Evolutionary conservation across 2,797 vertebrate genomes (phyloP), one percentile per base, ranked within the genome.

Genomic region (Limnodromus scolopaceus): DNA sequence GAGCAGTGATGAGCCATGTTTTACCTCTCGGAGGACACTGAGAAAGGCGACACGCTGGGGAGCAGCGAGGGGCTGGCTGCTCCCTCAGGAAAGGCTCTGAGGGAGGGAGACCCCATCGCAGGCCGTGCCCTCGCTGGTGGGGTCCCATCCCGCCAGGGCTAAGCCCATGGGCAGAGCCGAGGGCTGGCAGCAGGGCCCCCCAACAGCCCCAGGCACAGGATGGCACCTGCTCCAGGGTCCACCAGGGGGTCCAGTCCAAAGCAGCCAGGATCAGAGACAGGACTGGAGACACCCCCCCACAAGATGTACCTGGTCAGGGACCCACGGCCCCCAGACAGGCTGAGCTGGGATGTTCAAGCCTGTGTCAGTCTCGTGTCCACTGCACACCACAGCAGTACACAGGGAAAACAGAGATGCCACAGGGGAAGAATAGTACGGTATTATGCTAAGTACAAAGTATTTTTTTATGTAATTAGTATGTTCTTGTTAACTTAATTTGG

Each of bases 31-130:
- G 45, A 75, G 25, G 36, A 75, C 43, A 36, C 27, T 39, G 27
- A 58, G 27, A 20, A 71, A 49, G 76, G 11, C 1, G 0, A 20
- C 22, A 16, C 0, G 0, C 0, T 8, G 13, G 17, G 30, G 14
- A 70, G 69, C 19, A 30, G 27, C 4, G 2, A 70, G 16, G 12
- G 20, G 16, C 30, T 82, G 79, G 19, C 34, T 54, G 51, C 34
- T 70, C 34, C 53, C 36, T 54, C 48, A 9, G 27, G 41, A 45
- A 65, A 61, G 57, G 46, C 68, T 28, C 4, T 0, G 22, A 69
- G 38, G 45, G 81, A 70, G 16, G 20, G 43, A 0, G 1, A 63
- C 13, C 5, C 19, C 46, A 41, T 18, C 1, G 2, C 1, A 41
- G 65, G 41, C 27, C 41, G 17, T 61, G 69, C 41, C 46, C 46